A percentile compares a stretch with the other conserved stretches of the same genome.
Conservation (phyloP, 2,888 invertebrate genomes). For the Rhagophthalmus giganteus region DNA sequence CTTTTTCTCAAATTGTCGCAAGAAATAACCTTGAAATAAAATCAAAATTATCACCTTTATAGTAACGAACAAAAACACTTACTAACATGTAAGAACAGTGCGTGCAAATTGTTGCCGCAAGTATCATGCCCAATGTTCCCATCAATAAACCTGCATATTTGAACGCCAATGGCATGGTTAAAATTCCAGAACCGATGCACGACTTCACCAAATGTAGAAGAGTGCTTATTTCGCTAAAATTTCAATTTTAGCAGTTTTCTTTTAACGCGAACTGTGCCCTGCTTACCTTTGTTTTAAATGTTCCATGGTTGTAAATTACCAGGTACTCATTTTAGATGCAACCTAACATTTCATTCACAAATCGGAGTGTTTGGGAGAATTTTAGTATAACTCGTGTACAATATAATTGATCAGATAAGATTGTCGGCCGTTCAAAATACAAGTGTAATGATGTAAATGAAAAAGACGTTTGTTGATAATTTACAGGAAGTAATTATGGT, state of each 20-base stretch:
- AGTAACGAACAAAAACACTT: conserved; percentile 47
- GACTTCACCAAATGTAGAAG: conserved; percentile 93
- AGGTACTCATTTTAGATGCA: no score
- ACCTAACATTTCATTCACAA: no score
- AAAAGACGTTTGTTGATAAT: no score
- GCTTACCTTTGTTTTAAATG: neutral
- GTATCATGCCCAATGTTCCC: conserved; percentile 80
- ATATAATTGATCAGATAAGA: neutral
- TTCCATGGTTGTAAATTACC: no score
- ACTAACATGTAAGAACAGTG: conserved; percentile 93
- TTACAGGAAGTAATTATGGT: no score
- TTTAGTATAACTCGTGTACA: no score
- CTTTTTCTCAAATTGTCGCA: conserved; percentile 78
- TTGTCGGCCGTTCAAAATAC: neutral
- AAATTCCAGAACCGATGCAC: conserved; percentile 92
- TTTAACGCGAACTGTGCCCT: no score
- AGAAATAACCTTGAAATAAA: conserved; percentile 70
- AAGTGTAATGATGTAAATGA: no score
- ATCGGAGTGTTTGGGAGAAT: no score
- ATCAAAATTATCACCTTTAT: neutral
- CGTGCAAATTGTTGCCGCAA: conserved; percentile 87
- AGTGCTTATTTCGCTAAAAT: conserved; percentile 80
- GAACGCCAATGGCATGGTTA: conserved; percentile 93
- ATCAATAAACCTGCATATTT: conserved; percentile 81
- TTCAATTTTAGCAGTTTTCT: neutral